Evolutionary conservation across 2,113 vertebrate species (phyloP).

Genomic region (Laterallus jamaicensis): DNA sequence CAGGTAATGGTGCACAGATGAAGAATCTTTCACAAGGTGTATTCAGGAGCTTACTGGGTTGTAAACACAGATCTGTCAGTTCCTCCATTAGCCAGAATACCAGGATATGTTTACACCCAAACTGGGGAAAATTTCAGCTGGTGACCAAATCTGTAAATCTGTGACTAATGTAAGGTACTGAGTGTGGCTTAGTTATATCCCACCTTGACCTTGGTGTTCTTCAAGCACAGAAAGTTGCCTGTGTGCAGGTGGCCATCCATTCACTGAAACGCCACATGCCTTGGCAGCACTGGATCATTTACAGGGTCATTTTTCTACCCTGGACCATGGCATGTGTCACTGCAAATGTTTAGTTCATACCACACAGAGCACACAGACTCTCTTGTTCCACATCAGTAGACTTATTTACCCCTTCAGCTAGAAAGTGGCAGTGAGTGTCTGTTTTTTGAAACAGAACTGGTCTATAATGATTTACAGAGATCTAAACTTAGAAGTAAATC

Average conservation of each 20-base stretch:
- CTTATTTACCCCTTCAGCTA: background rate
- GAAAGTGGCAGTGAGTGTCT: background rate
- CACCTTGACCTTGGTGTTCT: background rate
- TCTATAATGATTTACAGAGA: background rate
- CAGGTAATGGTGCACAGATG: background rate
- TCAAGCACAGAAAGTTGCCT: background rate
- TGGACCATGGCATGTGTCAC: background rate
- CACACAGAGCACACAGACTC: background rate
- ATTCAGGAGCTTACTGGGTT: background rate
- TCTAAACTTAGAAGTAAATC: background rate
- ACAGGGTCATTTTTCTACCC: background rate
- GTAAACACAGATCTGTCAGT: background rate
- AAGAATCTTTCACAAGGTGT: background rate
- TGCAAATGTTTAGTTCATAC: background rate
- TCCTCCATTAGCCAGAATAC: background rate
- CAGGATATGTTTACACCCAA: background rate
- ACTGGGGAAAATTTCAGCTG: background rate
- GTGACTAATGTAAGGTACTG: fast-evolving
- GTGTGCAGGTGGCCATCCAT: background rate
- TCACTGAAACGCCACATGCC: background rate
- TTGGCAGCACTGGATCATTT: background rate
- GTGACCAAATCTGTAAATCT: background rate
- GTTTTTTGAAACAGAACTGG: background rate
- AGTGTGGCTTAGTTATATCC: background rate
- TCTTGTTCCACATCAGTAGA: background rate